Percentiles rank a stretch among this genome's conserved stretches.
Evolutionary conservation across 2,888 invertebrate species (phyloP).

Genomic region (Mantis religiosa): DNA sequence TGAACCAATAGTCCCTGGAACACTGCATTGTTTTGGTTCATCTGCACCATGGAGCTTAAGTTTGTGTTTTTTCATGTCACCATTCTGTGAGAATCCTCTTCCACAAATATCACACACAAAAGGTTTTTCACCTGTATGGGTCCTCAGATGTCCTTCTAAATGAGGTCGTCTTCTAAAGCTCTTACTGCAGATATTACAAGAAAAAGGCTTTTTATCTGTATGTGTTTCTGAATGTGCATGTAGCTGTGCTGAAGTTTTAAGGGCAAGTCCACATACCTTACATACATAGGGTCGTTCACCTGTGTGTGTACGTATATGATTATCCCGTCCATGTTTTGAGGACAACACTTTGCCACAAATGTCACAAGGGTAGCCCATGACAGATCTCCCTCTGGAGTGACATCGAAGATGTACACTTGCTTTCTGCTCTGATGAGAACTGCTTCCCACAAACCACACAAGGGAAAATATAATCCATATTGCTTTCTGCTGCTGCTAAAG

Average conservation of each 20-base stretch:
- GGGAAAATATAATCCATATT: conserved; percentile 7
- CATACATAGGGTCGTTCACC: conserved; percentile 23
- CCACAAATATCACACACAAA: conserved; percentile 21
- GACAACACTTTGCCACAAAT: conserved; percentile 17
- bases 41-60: conserved; percentile 18
- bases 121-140: conserved; percentile 25
- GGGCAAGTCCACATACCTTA: conserved; percentile 19
- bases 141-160: conserved; percentile 21
- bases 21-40: neutral
- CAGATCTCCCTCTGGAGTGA: conserved; percentile 18
- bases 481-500: neutral
- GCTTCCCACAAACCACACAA: conserved; percentile 16
- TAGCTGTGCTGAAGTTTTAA: conserved; percentile 19
- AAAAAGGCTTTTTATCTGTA: conserved; percentile 20
- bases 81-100: conserved; percentile 19
- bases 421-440: conserved; percentile 16
- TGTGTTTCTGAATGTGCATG: conserved; percentile 25
- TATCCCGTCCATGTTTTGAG: conserved; percentile 8
- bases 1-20: neutral
- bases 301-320: conserved; percentile 24
- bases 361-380: conserved; percentile 16
- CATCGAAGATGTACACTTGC: conserved; percentile 15
- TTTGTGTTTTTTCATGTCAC: conserved; percentile 25
- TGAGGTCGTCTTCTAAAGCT: conserved; percentile 21
- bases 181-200: conserved; percentile 19